Conservation (phyloP, 2,113 vertebrate genomes). For the Micronycteris hirsuta region DNA sequence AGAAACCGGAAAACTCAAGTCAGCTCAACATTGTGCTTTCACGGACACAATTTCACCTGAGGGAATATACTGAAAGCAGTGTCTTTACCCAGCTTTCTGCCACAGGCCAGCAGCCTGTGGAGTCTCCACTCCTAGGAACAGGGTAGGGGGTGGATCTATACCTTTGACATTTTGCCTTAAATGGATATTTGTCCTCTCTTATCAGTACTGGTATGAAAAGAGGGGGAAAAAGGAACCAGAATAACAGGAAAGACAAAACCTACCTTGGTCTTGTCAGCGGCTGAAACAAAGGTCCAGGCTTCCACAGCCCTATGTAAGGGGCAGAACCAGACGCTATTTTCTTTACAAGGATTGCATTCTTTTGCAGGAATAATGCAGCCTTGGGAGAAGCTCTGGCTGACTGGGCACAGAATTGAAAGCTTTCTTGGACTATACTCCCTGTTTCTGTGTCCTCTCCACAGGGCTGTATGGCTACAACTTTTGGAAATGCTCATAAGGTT, state of each 20-base stretch:
- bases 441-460: background rate
- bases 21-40: constrained; percentile 32
- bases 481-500: background rate
- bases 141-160: background rate
- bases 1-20: background rate
- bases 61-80: constrained; percentile 19
- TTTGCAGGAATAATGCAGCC: background rate
- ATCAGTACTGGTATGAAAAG: background rate
- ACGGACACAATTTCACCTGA: constrained; percentile 9
- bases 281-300: background rate
- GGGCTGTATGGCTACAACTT: background rate
- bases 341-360: background rate
- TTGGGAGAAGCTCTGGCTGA: background rate
- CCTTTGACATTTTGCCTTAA: background rate
- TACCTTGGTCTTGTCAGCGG: background rate
- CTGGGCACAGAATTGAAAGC: background rate
- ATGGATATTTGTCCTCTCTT: background rate
- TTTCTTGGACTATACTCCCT: background rate
- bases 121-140: background rate
- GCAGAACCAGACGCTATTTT: background rate
- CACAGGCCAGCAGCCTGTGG: background rate
- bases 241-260: background rate
- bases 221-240: background rate
- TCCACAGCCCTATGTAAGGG: background rate
- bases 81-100: constrained; percentile 9